A percentile compares a stretch with the other conserved stretches of the same genome.
Evolutionary conservation across 2,113 vertebrate genomes (phyloP).

Genomic region (Muntiacus muntjak): DNA sequence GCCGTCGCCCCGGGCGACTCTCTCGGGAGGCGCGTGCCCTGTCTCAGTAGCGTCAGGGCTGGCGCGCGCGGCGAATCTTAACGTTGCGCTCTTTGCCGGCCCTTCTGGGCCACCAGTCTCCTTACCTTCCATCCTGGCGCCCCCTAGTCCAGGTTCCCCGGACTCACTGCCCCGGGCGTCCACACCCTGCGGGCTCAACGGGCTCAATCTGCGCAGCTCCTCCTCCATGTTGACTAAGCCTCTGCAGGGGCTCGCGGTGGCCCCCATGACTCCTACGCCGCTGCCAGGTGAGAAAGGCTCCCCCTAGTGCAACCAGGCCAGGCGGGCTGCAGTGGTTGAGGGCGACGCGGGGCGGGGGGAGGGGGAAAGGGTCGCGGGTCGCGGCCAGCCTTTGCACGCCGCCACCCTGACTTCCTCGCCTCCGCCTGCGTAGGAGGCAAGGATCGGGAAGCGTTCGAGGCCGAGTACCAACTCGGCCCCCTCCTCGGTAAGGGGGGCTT

Average conservation of each 20-base stretch:
- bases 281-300: slow-evolving; percentile 68
- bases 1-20: slow-evolving; percentile 66
- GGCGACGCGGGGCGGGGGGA: neutral
- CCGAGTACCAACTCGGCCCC: slow-evolving; percentile 77
- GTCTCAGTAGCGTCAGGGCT: slow-evolving; percentile 69
- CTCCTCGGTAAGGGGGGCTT: slow-evolving; percentile 86
- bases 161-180: slow-evolving; percentile 60
- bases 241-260: slow-evolving; percentile 55
- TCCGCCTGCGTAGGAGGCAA: slow-evolving; percentile 73
- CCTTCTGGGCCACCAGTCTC: slow-evolving; percentile 56
- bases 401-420: slow-evolving; percentile 60
- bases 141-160: slow-evolving; percentile 69
- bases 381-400: neutral
- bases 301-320: neutral
- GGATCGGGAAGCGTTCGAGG: slow-evolving; percentile 82
- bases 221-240: slow-evolving; percentile 74
- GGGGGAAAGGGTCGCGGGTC: neutral
- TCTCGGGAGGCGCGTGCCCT: slow-evolving; percentile 72
- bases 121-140: slow-evolving; percentile 67
- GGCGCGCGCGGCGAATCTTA: slow-evolving; percentile 52
- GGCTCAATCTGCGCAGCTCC: slow-evolving; percentile 61
- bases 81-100: slow-evolving; percentile 2
- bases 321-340: slow-evolving; percentile 2
- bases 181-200: slow-evolving; percentile 66
- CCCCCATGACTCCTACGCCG: slow-evolving; percentile 51